Base-by-base conservation (phyloP, 1,140 invertebrate species). In the Pomacea maculata region DNA sequence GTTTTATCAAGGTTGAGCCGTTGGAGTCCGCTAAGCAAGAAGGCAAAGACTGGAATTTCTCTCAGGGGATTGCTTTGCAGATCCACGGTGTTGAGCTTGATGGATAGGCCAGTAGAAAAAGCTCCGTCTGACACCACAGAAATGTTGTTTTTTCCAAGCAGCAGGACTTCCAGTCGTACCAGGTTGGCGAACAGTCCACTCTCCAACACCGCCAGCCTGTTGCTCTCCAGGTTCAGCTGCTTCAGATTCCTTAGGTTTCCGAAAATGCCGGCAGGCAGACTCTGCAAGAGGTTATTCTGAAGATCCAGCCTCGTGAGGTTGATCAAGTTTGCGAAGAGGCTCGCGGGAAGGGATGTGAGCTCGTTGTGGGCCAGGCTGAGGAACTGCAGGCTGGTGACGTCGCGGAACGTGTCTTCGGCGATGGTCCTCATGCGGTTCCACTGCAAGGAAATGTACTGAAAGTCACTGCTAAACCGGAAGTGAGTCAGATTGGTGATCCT, bases 11-110 rank as follows among this genome's bases (percentile, higher is more conserved):
- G 75, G 71, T 85, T 63, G 9, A 80, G 80, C 15, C 72, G 34
- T 14, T 74, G 45, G 21, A 88, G 74, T 14, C 82, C 80, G 25
- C 86, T 65, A 3, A 88, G 73, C 63, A 84, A 83, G 25, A 88
- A 83, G 11, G 86, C 70, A 55, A 82, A 80, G 14, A 82, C 80
- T 17, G 87, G 87, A n/a, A 87, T 77, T 21, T 34, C 55, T 61
- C 17, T 52, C 15, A 88, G 57, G 19, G 84, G 86, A 71, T 88
- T 88, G 75, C 80, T n/a, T 3, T 85, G 76, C 10, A 88, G 64
- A 57, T 81, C 55, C 11, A 88, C 21, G 4, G 63, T 15, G 70
- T 82, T 80, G 2, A 87, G 74, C 65, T 75, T 74, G 8, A 84
- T 70, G 0, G 81, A 79, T 17, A 57, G n/a, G 17, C 65, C n/a